Evolutionary conservation across 2,888 invertebrate species (phyloP).

Genomic region (Ormyrus rosae): DNA sequence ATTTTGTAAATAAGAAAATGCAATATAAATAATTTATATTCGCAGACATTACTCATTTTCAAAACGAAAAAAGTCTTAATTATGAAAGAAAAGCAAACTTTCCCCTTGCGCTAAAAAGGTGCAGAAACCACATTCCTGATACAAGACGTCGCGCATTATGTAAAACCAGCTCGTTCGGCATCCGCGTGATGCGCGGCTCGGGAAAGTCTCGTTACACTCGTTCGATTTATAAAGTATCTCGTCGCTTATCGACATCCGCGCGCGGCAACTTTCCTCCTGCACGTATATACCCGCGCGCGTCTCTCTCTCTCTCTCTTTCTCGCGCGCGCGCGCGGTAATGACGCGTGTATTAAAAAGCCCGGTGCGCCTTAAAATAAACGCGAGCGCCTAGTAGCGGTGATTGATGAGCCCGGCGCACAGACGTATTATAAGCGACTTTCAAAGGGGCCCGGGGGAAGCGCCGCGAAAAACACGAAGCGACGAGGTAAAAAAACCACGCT

Average conservation of each 20-base stretch:
- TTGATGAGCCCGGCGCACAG: conserved; percentile 62
- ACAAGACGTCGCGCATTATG: conserved; percentile 21
- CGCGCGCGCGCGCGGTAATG: conserved; percentile 63
- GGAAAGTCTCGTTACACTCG: conserved; percentile 8
- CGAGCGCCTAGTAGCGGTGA: conserved; percentile 61
- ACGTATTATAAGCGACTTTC: conserved; percentile 27
- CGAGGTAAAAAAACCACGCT: too few species aligned
- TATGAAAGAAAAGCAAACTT: too few species aligned
- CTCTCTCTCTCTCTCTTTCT: not conserved
- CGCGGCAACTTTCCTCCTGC: conserved; percentile 6
- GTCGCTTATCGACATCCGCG: conserved; percentile 48
- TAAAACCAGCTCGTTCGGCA: conserved; percentile 21
- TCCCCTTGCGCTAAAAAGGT: too few species aligned
- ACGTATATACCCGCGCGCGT: not conserved
- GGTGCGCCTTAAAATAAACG: conserved; percentile 68
- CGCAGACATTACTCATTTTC: too few species aligned
- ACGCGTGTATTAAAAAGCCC: conserved; percentile 70
- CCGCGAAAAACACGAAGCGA: too few species aligned
- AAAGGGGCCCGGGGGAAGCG: not conserved
- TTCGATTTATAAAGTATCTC: conserved; percentile 37
- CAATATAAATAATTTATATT: too few species aligned
- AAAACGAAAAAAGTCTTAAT: too few species aligned
- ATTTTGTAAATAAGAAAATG: too few species aligned
- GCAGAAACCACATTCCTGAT: too few species aligned
- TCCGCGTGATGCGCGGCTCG: not conserved